Conservation (phyloP, 2,888 invertebrate genomes). For the Tiliacea citrago region DNA sequence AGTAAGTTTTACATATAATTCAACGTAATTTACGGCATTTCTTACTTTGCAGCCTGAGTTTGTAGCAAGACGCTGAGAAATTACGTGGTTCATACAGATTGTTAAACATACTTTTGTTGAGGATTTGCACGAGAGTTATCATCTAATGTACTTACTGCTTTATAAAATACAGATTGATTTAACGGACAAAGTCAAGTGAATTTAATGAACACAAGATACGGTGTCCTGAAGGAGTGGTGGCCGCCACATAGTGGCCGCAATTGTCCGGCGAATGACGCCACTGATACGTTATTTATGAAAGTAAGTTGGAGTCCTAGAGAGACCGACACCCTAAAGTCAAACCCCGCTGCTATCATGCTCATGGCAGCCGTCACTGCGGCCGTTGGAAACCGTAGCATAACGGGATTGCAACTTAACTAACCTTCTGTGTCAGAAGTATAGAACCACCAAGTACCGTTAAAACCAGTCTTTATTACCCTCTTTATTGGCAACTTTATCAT, state of each 20-base stretch:
- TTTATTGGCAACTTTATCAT: constrained; percentile 19
- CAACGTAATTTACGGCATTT: background rate
- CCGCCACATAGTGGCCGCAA: background rate
- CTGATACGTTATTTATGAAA: background rate
- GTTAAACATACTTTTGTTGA: background rate
- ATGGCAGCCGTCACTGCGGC: background rate
- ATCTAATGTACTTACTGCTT: background rate
- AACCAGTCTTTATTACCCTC: background rate
- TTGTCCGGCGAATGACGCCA: background rate
- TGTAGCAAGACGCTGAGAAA: background rate
- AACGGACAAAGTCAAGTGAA: background rate
- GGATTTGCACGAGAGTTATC: background rate
- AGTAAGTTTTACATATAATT: background rate
- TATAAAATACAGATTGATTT: too few species aligned
- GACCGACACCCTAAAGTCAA: background rate
- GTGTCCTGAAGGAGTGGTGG: background rate
- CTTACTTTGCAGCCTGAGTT: background rate
- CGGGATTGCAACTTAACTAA: background rate
- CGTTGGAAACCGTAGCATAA: background rate
- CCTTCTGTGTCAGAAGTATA: background rate
- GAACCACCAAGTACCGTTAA: background rate
- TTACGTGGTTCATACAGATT: background rate
- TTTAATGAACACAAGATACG: background rate
- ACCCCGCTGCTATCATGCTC: background rate
- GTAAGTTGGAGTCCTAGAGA: background rate